phyloP scores from a whole-genome alignment of 2,113 vertebrate genomes.

The Siniperca knerii region DNA sequence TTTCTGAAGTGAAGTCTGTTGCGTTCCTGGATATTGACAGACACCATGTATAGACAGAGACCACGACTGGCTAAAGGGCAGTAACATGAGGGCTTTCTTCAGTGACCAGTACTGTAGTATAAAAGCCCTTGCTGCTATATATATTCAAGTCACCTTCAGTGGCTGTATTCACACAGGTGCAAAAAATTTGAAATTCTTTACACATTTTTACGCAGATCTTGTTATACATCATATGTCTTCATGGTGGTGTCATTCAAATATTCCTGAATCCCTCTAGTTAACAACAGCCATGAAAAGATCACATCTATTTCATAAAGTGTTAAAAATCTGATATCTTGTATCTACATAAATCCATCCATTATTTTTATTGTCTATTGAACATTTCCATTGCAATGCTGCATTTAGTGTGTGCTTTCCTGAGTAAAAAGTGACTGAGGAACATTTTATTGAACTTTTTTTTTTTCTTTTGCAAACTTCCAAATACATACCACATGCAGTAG shows the following conservation, averaged over 20 bases:
- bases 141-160: constrained; percentile 79
- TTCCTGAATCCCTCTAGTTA: constrained; percentile 1
- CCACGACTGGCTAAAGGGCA: constrained; percentile 74
- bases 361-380: constrained; percentile 28
- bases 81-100: constrained; percentile 85
- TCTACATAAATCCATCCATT: constrained; percentile 42
- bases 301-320: neutral
- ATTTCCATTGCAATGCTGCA: constrained; percentile 50
- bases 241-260: constrained; percentile 7
- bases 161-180: constrained; percentile 59
- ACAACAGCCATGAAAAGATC: constrained; percentile 23
- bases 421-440: constrained; percentile 79
- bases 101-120: constrained; percentile 72
- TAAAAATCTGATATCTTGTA: constrained; percentile 23
- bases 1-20: constrained; percentile 61
- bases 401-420: constrained; percentile 85
- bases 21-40: constrained; percentile 59
- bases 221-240: constrained; percentile 16
- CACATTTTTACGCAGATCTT: constrained; percentile 38
- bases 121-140: constrained; percentile 86
- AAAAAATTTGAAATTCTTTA: constrained; percentile 3
- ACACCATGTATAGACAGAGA: constrained; percentile 71
- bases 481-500: constrained; percentile 58
- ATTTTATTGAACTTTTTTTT: constrained; percentile 45
- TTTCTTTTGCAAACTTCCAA: constrained; percentile 51